These are phyloP conservation scores for Anarsia innoxiella DNA, from an alignment of 2,888 invertebrate species.

Conservation along the genomic window DNA sequence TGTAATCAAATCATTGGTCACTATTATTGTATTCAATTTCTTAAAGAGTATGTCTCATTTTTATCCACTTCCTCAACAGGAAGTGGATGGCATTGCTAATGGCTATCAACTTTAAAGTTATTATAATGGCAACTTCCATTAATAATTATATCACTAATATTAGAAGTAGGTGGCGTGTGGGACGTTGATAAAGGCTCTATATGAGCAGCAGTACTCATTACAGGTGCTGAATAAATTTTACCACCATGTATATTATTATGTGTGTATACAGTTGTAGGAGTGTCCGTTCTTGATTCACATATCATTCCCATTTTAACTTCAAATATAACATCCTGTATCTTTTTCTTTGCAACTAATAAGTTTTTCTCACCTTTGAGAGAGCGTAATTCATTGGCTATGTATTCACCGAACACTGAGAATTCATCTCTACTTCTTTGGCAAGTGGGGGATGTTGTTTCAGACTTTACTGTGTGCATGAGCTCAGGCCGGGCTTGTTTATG, in stretches of 20 bases:
- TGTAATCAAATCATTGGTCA: too few species aligned
- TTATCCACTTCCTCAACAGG: slow-evolving; percentile 53
- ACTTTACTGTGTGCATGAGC: slow-evolving; percentile 29
- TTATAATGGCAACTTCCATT: slow-evolving; percentile 58
- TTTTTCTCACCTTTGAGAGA: slow-evolving; percentile 73
- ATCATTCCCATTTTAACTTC: slow-evolving; percentile 77
- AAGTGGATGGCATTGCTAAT: slow-evolving; percentile 64
- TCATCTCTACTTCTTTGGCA: slow-evolving; percentile 57
- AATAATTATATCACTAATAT: slow-evolving; percentile 61
- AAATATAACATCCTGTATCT: slow-evolving; percentile 76
- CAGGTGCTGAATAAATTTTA: slow-evolving; percentile 47
- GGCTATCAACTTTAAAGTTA: slow-evolving; percentile 60
- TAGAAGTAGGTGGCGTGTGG: slow-evolving; percentile 45
- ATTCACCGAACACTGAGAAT: slow-evolving; percentile 75
- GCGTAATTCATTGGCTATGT: slow-evolving; percentile 75
- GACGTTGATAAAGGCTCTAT: slow-evolving; percentile 45
- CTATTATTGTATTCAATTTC: too few species aligned
- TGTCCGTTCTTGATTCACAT: slow-evolving; percentile 45
- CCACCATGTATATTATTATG: slow-evolving; percentile 38
- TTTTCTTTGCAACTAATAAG: slow-evolving; percentile 73
- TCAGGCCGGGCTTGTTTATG: slow-evolving; percentile 45
- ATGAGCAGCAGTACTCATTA: slow-evolving; percentile 43
- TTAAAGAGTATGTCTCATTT: slow-evolving; percentile 32
- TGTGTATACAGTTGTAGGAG: slow-evolving; percentile 38
- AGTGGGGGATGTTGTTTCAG: slow-evolving; percentile 34